phyloP scores from a whole-genome alignment of 2,797 vertebrate species.

The Periophthalmus magnuspinnatus region DNA sequence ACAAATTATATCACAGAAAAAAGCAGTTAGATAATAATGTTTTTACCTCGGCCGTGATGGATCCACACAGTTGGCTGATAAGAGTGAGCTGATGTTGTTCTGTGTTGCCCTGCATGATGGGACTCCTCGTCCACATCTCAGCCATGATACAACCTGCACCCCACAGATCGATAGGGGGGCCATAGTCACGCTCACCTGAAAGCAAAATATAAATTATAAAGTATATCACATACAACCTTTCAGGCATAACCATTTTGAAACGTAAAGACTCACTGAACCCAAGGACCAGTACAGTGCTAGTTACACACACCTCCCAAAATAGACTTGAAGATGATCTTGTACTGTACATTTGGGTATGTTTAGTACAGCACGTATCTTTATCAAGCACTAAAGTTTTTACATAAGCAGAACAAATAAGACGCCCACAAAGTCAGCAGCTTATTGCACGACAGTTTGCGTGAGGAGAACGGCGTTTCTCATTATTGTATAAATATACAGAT shows the following conservation, averaged over 20 bases:
- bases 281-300: background rate
- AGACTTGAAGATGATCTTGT: background rate
- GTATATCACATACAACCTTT: background rate
- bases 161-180: conserved; percentile 97
- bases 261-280: background rate
- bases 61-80: conserved; percentile 97
- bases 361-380: background rate
- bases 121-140: conserved; percentile 98
- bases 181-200: conserved; percentile 93
- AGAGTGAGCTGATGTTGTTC: conserved; percentile 98
- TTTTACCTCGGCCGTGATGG: conserved; percentile 90
- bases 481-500: too few species aligned
- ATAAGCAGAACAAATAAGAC: background rate
- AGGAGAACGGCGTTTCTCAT: too few species aligned
- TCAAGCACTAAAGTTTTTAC: background rate
- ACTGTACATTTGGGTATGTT: conserved; percentile 4
- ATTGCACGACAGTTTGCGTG: too few species aligned
- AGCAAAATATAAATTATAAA: background rate
- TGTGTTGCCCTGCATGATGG: conserved; percentile 98
- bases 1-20: background rate
- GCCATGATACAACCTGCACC: conserved; percentile 98
- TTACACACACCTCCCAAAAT: conserved; percentile 1
- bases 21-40: background rate
- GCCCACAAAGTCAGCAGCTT: too few species aligned
- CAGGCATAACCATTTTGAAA: background rate